These are phyloP conservation scores for Brachionus asplanchnoidis DNA, from an alignment of 1,140 invertebrate species.

Conservation along the genomic window DNA sequence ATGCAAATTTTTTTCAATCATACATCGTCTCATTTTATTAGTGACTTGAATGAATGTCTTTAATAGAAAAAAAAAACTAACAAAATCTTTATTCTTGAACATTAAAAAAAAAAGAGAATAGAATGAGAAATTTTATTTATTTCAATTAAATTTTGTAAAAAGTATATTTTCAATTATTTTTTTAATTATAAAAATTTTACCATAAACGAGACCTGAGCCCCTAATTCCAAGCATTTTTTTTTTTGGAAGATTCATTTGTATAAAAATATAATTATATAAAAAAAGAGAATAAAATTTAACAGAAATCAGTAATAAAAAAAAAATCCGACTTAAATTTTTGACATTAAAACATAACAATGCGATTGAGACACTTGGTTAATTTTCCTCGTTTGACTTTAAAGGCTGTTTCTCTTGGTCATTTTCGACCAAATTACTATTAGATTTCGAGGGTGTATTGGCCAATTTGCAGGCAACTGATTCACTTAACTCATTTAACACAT, in stretches of 20 bases:
- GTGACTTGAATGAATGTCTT: neutral
- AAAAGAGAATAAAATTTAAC: neutral
- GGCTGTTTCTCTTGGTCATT: neutral
- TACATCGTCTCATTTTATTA: neutral
- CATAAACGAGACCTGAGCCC: neutral
- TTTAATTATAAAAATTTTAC: neutral
- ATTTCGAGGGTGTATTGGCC: slow-evolving; percentile 13
- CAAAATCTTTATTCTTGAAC: neutral
- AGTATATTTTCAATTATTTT: neutral
- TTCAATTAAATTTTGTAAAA: neutral
- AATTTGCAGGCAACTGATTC: slow-evolving; percentile 29
- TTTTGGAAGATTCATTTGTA: neutral
- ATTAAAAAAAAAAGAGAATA: neutral
- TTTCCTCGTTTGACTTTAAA: neutral
- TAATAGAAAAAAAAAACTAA: neutral
- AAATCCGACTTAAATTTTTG: neutral
- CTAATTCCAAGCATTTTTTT: neutral
- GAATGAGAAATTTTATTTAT: neutral
- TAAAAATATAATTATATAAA: neutral
- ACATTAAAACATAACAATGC: neutral
- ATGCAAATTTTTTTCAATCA: neutral
- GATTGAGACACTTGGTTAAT: neutral
- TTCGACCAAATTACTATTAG: neutral
- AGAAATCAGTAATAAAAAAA: neutral
- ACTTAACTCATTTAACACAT: slow-evolving; percentile 30